A percentile compares a stretch with the other conserved stretches of the same genome.
phyloP scores from a whole-genome alignment of 2,888 invertebrate genomes.

The Erynnis tages region DNA sequence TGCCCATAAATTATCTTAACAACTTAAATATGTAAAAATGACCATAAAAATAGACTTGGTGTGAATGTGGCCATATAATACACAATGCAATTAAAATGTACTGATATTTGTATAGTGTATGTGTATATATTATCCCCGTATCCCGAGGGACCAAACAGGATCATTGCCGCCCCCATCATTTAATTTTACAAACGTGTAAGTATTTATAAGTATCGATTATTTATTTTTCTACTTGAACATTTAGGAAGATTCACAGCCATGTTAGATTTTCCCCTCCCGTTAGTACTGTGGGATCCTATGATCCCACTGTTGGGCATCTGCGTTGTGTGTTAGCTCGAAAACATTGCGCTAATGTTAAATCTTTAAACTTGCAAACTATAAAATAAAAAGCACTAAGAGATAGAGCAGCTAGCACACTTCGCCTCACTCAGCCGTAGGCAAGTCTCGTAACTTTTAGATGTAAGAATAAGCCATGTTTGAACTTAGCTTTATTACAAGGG shows the following conservation, averaged over 20 bases:
- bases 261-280: slow-evolving; percentile 47
- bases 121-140: no score
- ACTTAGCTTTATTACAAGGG: slow-evolving; percentile 69
- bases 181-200: slow-evolving; percentile 45
- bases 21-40: no score
- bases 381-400: not conserved
- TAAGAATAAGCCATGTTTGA: slow-evolving; percentile 72
- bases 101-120: slow-evolving; percentile 44
- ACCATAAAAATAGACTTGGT: no score
- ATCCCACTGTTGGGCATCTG: slow-evolving; percentile 7
- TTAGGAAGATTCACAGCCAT: slow-evolving; percentile 69
- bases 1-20: no score
- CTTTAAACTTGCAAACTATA: not conserved
- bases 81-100: slow-evolving; percentile 39
- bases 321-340: slow-evolving; percentile 3
- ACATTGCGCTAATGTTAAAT: not conserved
- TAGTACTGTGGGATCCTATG: not conserved
- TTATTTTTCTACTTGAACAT: slow-evolving; percentile 64
- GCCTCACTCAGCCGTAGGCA: slow-evolving; percentile 59
- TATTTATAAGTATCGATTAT: slow-evolving; percentile 60
- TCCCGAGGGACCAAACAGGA: slow-evolving; percentile 55
- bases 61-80: not conserved
- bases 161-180: slow-evolving; percentile 43
- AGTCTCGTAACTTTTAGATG: slow-evolving; percentile 72
- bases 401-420: not conserved